Evolutionary conservation across 2,113 vertebrate species (phyloP).

Genomic region (Silurus meridionalis): DNA sequence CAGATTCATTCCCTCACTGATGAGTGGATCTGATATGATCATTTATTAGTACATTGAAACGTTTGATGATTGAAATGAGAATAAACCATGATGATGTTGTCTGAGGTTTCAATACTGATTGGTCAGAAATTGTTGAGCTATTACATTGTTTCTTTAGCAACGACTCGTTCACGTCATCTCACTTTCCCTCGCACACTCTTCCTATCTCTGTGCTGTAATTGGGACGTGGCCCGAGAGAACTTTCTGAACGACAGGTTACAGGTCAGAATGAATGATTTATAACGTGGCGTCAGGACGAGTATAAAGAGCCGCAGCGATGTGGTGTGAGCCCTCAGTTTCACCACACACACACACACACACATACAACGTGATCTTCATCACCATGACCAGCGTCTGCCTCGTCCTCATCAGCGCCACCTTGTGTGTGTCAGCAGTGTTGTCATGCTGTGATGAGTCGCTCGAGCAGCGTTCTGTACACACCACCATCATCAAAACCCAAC

Average conservation of each 20-base stretch:
- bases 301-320: conserved; percentile 27
- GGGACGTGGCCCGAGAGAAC: background rate
- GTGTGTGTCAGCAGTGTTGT: conserved; percentile 43
- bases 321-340: background rate
- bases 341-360: background rate
- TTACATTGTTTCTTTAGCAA: background rate
- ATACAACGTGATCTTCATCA: conserved; percentile 37
- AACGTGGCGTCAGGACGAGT: conserved; percentile 22
- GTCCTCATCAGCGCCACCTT: conserved; percentile 42
- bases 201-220: background rate
- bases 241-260: background rate
- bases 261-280: conserved; percentile 20
- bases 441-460: conserved; percentile 46
- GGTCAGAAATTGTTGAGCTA: background rate
- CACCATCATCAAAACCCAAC: conserved; percentile 42
- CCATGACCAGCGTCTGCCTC: conserved; percentile 51
- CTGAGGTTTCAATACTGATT: background rate
- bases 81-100: background rate
- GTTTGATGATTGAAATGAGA: background rate
- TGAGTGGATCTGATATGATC: background rate
- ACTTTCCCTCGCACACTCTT: background rate
- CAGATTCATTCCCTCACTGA: background rate
- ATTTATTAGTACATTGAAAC: background rate
- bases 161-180: background rate
- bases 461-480: conserved; percentile 45